Percentiles rank a stretch among this genome's conserved stretches.
Conservation (phyloP, 2,888 invertebrate species). For the Diogma glabrata region DNA sequence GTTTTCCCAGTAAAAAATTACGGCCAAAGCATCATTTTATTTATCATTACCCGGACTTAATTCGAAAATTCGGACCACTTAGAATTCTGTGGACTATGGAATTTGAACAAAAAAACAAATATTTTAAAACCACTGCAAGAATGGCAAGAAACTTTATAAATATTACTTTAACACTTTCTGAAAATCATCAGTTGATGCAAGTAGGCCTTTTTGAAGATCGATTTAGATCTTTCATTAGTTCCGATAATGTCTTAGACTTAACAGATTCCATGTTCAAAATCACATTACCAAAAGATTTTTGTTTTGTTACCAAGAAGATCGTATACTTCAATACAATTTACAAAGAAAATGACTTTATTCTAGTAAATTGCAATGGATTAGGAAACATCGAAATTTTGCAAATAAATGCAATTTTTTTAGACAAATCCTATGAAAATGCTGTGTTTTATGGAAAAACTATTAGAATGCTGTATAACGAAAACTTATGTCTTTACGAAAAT, state of each 20-base stretch:
- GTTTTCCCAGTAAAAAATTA: not conserved
- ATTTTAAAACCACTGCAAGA: not conserved
- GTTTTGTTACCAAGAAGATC: not conserved
- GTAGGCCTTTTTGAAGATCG: not conserved
- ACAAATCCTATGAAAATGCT: too few species aligned
- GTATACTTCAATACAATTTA: not conserved
- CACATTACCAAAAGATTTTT: not conserved
- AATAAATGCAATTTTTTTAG: too few species aligned
- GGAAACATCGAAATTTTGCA: too few species aligned
- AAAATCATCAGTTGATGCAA: not conserved
- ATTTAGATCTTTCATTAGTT: not conserved
- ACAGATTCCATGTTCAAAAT: not conserved
- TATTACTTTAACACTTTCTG: not conserved
- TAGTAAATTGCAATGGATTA: too few species aligned
- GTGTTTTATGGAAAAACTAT: too few species aligned
- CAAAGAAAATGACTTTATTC: too few species aligned
- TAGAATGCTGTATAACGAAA: too few species aligned
- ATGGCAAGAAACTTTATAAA: not conserved
- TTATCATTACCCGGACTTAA: not conserved
- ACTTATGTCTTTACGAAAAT: too few species aligned
- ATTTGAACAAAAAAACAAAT: not conserved
- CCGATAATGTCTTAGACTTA: not conserved
- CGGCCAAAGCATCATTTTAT: not conserved
- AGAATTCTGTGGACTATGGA: not conserved
- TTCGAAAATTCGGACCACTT: not conserved